Evolutionary conservation across 2,113 vertebrate species (phyloP), one percentile per base, ranked within the genome.

Genomic region (Phylloscopus whistleri): DNA sequence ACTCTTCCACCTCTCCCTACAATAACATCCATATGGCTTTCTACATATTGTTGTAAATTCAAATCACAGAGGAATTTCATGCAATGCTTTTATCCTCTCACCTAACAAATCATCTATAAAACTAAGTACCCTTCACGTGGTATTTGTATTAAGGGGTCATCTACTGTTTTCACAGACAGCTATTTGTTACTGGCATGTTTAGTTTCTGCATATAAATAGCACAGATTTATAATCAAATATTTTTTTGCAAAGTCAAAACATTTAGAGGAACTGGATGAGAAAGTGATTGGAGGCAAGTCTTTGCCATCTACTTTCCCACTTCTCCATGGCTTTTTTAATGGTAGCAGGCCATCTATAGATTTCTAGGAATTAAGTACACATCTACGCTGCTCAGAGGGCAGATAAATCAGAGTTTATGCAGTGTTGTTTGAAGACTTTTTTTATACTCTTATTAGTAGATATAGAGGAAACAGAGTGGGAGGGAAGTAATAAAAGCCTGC

Each of bases 181-280:
- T 97, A 90, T 95, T 96, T 96, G 69, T 87, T 93, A 94, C 60
- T 87, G 87, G 93, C 82, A 74, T 96, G 86, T 94, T 97, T 93
- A 95, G 17, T 58, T 95, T 83, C 94, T 55, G 27, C 64, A 41
- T 84, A 91, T 92, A 97, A 89, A 94, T 82, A 96, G 41, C n/a
- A 75, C 46, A 93, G 96, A 81, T 89, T 94, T 92, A 95, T 93
- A 96, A 94, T 91, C 64, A 95, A 75, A 91, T 94, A 16, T 91
- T 95, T 93, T 95, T 77, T 49, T 26, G 2, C 26, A 30, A 96
- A 96, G 84, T 96, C 88, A 97, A 97, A 97, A 97, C 69, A 94
- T 91, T 94, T 85, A 70, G 94, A 95, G 15, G 46, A 96, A 70
- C 53, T 94, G 59, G 89, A 95, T 97, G 93, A 96, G 94, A 95